Percentiles rank a stretch among this genome's conserved stretches.
Evolutionary conservation across 2,797 vertebrate genomes (phyloP).

Genomic region (Oophaga sylvatica): DNA sequence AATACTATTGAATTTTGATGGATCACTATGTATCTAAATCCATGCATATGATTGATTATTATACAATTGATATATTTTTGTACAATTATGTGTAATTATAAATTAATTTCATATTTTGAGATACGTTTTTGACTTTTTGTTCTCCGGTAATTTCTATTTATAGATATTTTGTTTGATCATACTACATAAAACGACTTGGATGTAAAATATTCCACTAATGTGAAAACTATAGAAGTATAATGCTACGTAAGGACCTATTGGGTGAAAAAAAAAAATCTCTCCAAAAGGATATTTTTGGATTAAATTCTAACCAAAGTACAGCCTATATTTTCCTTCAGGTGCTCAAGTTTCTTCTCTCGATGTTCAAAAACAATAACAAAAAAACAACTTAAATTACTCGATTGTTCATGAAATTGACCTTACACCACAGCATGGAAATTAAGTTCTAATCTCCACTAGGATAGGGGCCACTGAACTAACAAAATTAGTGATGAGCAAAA

Average conservation of each 20-base stretch:
- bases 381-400: not conserved
- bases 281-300: not conserved
- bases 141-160: not conserved
- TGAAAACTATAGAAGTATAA: not conserved
- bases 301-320: not conserved
- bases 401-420: not conserved
- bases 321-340: not conserved
- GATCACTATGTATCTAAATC: too few relatives aligned
- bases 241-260: not conserved
- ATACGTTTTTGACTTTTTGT: too few relatives aligned
- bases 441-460: not conserved
- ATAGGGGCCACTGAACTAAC: too few relatives aligned
- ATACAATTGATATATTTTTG: too few relatives aligned
- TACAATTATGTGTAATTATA: too few relatives aligned
- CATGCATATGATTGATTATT: too few relatives aligned
- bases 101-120: too few relatives aligned
- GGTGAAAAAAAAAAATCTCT: not conserved
- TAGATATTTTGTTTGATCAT: constrained; percentile 7
- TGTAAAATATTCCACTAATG: not conserved
- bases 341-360: not conserved
- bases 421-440: not conserved
- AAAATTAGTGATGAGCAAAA: too few relatives aligned
- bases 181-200: constrained; percentile 12
- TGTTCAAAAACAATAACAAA: too few relatives aligned
- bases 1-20: too few relatives aligned